Percentiles rank a stretch among this genome's conserved stretches.
phyloP scores from a whole-genome alignment of 2,113 vertebrate species.

The Columba janthina region DNA sequence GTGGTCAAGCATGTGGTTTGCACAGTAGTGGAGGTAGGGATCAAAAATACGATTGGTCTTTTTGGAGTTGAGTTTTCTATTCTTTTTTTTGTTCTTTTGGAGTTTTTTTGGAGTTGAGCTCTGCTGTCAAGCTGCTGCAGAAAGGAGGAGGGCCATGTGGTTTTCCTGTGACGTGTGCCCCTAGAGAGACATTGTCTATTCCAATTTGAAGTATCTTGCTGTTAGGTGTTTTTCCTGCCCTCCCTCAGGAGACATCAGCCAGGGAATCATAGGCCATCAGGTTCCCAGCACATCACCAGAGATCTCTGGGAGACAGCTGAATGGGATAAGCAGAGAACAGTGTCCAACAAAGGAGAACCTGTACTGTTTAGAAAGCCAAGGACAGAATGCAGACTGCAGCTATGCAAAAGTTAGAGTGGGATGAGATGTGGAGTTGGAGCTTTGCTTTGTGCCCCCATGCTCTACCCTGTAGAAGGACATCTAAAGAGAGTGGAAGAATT shows the following conservation, averaged over 20 bases:
- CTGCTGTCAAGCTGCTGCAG: not conserved
- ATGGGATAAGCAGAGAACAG: not conserved
- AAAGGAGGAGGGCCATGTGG: not conserved
- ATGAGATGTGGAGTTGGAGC: not conserved
- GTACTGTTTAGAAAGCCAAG: not conserved
- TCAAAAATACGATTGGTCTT: not conserved
- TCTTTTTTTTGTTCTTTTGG: too few species aligned
- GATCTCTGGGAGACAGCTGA: not conserved
- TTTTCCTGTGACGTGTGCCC: not conserved
- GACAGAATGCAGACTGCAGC: not conserved
- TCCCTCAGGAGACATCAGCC: not conserved
- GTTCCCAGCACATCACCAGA: not conserved
- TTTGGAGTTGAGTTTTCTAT: not conserved
- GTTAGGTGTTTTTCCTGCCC: not conserved
- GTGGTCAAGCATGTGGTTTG: not conserved
- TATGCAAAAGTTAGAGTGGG: not conserved
- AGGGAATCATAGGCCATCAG: not conserved
- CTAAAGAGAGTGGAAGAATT: not conserved
- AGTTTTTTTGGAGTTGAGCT: not conserved
- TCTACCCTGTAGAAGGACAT: not conserved
- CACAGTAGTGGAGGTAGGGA: not conserved
- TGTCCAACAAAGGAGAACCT: not conserved
- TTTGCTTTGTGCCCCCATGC: not conserved
- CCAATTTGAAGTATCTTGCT: not conserved
- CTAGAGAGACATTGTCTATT: not conserved